A percentile compares a stretch with the other conserved stretches of the same genome.
phyloP scores from a whole-genome alignment of 2,888 invertebrate species.

The Kuschelorhynchus macadamiae region DNA sequence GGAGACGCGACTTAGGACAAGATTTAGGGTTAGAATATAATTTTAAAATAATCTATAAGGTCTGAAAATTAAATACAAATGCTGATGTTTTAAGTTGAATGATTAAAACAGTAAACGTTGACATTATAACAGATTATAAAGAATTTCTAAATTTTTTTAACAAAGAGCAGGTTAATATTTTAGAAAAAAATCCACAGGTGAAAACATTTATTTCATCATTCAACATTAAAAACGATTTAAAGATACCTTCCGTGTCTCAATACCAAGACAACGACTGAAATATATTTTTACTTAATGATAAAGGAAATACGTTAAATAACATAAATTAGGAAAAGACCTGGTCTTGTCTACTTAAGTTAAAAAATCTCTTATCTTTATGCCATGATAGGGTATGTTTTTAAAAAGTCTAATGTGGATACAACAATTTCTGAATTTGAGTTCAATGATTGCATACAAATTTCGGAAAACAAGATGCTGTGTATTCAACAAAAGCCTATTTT shows the following conservation, averaged over 20 bases:
- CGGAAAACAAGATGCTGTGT: too few relatives aligned
- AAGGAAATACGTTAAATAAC: slow-evolving; percentile 18
- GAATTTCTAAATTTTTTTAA: slow-evolving; percentile 6
- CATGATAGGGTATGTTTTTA: too few relatives aligned
- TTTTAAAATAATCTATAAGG: slow-evolving; percentile 56
- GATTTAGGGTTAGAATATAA: slow-evolving; percentile 58
- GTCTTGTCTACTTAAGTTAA: slow-evolving; percentile 12
- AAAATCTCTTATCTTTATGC: too few relatives aligned
- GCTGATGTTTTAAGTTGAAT: too few relatives aligned
- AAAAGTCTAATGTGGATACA: too few relatives aligned
- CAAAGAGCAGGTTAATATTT: background rate
- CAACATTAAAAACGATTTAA: background rate
- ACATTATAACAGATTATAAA: slow-evolving; percentile 15
- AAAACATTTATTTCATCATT: too few relatives aligned
- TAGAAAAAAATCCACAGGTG: too few relatives aligned
- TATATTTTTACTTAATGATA: slow-evolving; percentile 16
- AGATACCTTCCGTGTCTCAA: slow-evolving; percentile 7
- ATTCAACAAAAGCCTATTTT: too few relatives aligned
- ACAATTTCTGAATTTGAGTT: too few relatives aligned
- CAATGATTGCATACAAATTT: too few relatives aligned
- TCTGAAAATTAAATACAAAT: too few relatives aligned
- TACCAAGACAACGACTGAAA: slow-evolving; percentile 5
- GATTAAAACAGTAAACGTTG: background rate
- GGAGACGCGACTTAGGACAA: slow-evolving; percentile 56
- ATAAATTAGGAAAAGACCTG: slow-evolving; percentile 21